phyloP scores from a whole-genome alignment of 2,113 vertebrate genomes.

The Marcusenius ussheri region DNA sequence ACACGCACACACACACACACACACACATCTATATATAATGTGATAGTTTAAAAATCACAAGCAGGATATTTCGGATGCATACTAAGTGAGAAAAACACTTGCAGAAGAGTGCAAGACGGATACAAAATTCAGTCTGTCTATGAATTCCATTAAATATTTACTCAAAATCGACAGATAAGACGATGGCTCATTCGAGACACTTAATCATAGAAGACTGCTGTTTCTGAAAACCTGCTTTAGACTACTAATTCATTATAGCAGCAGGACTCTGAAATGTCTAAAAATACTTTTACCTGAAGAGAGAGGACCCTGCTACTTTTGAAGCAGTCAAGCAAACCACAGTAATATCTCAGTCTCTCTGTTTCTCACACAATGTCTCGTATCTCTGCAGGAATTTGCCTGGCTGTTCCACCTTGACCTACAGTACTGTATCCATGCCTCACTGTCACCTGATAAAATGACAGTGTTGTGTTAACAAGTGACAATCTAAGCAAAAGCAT shows the following conservation, averaged over 20 bases:
- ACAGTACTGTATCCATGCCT: not conserved
- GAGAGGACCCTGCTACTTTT: not conserved
- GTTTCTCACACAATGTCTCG: not conserved
- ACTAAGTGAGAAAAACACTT: not conserved
- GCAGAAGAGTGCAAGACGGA: not conserved
- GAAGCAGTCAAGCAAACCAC: not conserved
- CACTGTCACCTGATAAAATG: not conserved
- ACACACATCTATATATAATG: not conserved
- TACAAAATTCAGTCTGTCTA: not conserved
- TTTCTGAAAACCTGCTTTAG: not conserved
- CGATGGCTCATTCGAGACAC: not conserved
- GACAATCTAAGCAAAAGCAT: not conserved
- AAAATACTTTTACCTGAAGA: conserved; percentile 2
- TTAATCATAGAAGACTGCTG: not conserved
- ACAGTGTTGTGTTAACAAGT: not conserved
- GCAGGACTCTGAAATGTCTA: not conserved
- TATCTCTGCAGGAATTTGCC: not conserved
- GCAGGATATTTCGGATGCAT: not conserved
- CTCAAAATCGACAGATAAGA: not conserved
- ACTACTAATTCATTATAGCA: not conserved
- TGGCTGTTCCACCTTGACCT: not conserved
- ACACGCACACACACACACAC: not conserved
- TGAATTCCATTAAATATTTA: conserved; percentile 10
- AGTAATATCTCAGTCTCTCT: not conserved
- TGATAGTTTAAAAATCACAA: not conserved